These are phyloP conservation scores for Oriolus oriolus DNA, from an alignment of 2,113 vertebrate species.

Conservation along the genomic window DNA sequence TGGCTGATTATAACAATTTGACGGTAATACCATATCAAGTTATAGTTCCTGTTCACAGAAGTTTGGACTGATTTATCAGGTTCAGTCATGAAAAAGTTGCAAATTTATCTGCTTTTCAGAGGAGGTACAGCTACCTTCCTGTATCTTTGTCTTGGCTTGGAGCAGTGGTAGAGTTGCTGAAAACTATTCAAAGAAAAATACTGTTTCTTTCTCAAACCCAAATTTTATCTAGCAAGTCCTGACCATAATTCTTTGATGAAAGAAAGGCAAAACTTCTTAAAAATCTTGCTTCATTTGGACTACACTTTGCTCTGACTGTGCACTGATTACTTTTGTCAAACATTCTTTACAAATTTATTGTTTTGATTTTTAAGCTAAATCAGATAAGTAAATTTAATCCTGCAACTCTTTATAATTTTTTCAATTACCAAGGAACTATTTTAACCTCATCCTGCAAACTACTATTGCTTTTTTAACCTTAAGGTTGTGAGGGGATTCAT, in stretches of 20 bases:
- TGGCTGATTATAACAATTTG: background rate
- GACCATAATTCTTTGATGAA: background rate
- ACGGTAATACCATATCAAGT: background rate
- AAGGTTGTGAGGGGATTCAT: background rate
- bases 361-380: background rate
- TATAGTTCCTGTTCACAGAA: background rate
- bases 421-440: background rate
- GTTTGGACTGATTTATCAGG: background rate
- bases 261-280: background rate
- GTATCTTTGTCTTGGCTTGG: background rate
- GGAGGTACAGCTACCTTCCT: background rate
- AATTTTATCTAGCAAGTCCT: background rate
- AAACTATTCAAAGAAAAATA: background rate
- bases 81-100: background rate
- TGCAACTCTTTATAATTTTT: background rate
- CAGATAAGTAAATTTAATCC: background rate
- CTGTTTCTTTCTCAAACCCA: background rate
- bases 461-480: background rate
- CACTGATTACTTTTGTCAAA: background rate
- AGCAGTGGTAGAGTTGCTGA: background rate
- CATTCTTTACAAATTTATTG: background rate
- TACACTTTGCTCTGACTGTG: background rate
- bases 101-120: background rate
- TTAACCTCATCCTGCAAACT: background rate
- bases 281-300: background rate